phyloP scores from a whole-genome alignment of 2,888 invertebrate genomes.

The Papilio demoleus region DNA sequence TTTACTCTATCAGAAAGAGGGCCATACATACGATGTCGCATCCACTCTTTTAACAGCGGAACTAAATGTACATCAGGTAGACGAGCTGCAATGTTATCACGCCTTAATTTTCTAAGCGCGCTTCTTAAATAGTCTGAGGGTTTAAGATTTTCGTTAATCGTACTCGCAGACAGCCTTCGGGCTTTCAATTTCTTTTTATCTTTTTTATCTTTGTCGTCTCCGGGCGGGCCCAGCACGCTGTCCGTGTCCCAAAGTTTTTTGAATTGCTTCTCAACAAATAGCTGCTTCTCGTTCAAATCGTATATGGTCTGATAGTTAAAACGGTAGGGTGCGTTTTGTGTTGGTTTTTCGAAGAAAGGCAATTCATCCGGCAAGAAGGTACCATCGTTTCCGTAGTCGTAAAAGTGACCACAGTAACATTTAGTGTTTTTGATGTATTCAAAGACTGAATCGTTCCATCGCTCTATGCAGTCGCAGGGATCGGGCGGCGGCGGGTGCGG shows the following conservation, averaged over 20 bases:
- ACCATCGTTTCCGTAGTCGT: slow-evolving; percentile 68
- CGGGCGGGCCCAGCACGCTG: slow-evolving; percentile 59
- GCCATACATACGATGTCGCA: slow-evolving; percentile 69
- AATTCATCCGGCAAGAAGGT: slow-evolving; percentile 62
- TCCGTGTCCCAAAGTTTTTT: slow-evolving; percentile 72
- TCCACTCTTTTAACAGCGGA: slow-evolving; percentile 75
- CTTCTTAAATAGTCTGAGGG: slow-evolving; percentile 70
- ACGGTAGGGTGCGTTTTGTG: slow-evolving; percentile 52
- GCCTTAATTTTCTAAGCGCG: slow-evolving; percentile 62
- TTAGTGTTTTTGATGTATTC: slow-evolving; percentile 63
- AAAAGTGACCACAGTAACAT: slow-evolving; percentile 69
- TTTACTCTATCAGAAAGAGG: slow-evolving; percentile 54
- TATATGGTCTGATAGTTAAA: slow-evolving; percentile 73
- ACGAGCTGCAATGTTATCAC: slow-evolving; percentile 66
- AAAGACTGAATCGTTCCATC: slow-evolving; percentile 63
- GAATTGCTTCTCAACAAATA: slow-evolving; percentile 65
- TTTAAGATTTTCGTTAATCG: slow-evolving; percentile 62
- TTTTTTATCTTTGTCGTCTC: slow-evolving; percentile 49
- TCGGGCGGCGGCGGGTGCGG: slow-evolving; percentile 56
- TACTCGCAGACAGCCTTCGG: slow-evolving; percentile 56
- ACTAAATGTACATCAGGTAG: slow-evolving; percentile 69
- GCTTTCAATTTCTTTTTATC: slow-evolving; percentile 54
- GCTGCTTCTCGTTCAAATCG: slow-evolving; percentile 61
- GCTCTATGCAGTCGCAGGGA: slow-evolving; percentile 67
- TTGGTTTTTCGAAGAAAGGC: slow-evolving; percentile 67